Conservation (phyloP, 2,113 vertebrate genomes). For the Pheucticus melanocephalus region DNA sequence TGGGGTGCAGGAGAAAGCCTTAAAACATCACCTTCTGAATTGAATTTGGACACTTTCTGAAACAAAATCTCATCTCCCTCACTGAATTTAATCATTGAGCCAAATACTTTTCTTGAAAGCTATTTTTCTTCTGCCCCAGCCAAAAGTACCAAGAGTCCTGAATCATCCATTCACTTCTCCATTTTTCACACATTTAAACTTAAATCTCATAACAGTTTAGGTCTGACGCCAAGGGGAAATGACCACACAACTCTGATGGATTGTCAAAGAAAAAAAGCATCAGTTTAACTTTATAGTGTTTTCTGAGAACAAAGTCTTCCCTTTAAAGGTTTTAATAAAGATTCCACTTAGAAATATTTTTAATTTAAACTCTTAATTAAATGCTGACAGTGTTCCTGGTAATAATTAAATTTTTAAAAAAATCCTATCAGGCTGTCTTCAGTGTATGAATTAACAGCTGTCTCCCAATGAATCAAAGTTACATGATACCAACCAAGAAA, state of each 20-base stretch:
- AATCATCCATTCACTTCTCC: conserved; percentile 34
- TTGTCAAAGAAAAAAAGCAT: neutral
- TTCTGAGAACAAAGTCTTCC: neutral
- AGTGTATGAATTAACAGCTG: neutral
- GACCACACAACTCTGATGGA: neutral
- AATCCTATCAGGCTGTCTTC: neutral
- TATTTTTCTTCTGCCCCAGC: conserved; percentile 27
- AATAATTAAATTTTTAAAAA: neutral
- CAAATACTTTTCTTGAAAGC: neutral
- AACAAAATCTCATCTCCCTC: conserved; percentile 1
- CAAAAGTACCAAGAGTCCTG: neutral
- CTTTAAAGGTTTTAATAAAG: neutral
- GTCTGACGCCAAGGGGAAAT: neutral
- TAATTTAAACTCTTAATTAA: neutral
- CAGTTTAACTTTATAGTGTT: neutral
- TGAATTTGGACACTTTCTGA: conserved; percentile 44
- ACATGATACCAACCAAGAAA: neutral
- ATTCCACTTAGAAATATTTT: neutral
- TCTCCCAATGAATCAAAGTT: neutral
- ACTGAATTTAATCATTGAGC: conserved; percentile 55
- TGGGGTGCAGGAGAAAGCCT: neutral
- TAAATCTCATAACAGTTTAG: neutral
- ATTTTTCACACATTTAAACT: conserved; percentile 53
- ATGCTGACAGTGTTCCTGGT: neutral
- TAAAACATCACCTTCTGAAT: conserved; percentile 31